Evolutionary conservation across 1,140 invertebrate species (phyloP).

Genomic region (Calephelis nemesis): DNA sequence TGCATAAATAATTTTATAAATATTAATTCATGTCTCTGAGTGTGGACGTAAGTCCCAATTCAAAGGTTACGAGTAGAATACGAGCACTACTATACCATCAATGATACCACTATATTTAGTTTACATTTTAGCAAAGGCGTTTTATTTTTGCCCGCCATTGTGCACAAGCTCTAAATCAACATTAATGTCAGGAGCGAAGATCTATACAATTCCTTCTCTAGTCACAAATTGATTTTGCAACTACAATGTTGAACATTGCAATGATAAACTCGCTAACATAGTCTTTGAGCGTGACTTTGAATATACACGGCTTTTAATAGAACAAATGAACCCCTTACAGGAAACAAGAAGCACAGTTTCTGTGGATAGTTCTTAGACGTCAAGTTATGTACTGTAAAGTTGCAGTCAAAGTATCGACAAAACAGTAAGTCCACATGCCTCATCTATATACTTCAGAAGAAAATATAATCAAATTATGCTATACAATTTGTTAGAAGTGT

Average conservation of each 20-base stretch:
- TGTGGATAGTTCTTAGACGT: slow-evolving; percentile 3
- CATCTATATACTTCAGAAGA: too few relatives aligned
- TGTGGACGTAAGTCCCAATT: too few relatives aligned
- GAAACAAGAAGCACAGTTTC: slow-evolving; percentile 11
- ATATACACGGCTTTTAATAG: not conserved
- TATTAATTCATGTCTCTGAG: too few relatives aligned
- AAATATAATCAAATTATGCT: too few relatives aligned
- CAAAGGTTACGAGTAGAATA: too few relatives aligned
- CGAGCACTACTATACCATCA: too few relatives aligned
- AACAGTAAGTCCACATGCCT: not conserved
- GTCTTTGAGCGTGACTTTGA: not conserved
- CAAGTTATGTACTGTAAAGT: slow-evolving; percentile 5
- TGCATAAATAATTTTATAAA: too few relatives aligned
- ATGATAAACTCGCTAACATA: not conserved
- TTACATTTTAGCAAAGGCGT: not conserved
- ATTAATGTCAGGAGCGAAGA: not conserved
- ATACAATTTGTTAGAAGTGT: too few relatives aligned
- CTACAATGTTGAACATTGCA: slow-evolving; percentile 2
- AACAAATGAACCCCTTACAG: slow-evolving; percentile 3
- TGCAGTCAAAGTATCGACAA: not conserved
- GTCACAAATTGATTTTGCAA: slow-evolving; percentile 1
- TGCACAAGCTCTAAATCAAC: not conserved
- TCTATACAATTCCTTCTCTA: not conserved
- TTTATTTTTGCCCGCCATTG: not conserved
- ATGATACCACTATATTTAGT: not conserved